Evolutionary conservation across 2,797 vertebrate genomes (phyloP), one percentile per base, ranked within the genome.

Genomic region (Gouania willdenowi): DNA sequence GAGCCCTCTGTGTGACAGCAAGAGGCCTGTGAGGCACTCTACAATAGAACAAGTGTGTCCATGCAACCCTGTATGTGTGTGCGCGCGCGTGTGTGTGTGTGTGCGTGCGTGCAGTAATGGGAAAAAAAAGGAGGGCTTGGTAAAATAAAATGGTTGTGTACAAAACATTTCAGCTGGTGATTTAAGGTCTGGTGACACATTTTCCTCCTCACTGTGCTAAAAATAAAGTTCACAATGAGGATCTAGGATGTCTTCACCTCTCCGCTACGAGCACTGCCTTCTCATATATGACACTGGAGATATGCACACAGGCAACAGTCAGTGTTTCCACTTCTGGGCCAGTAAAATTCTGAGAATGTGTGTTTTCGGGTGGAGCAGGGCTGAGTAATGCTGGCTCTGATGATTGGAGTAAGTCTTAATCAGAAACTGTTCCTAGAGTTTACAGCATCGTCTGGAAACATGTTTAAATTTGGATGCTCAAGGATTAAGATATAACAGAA

Each of bases 21-120:
- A 58, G 32, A 51, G 18, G 63, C 45, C 62, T 85, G 77, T 79
- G 51, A 75, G 59, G 3, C 60, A 35, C 38, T 61, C 17, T 16
- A 81, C 77, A 81, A 79, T 72, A 49, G 36, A 46, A 44, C 33
- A 66, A 71, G 71, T 76, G 71, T 78, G 71, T 81, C 61, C 30
- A 20, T 17, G 17, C 37, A n/a, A n/a, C n/a, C n/a, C n/a, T n/a
- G 26, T 52, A 37, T 66, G 14, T 60, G 35, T 37, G 49, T 47
- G 52, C 50, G 41, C 35, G 41, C 56, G 52, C 43, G 26, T 31
- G 29, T 33, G 44, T 46, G 30, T 38, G 30, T 28, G 21, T 26
- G 56, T 51, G 42, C 35, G 36, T 59, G 52, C 46, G 18, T 47
- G 21, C 53, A 42, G 69, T 47, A 54, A 37, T 34, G 25, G n/a